phyloP scores from a whole-genome alignment of 2,797 vertebrate genomes.

The Crax fasciolata region DNA sequence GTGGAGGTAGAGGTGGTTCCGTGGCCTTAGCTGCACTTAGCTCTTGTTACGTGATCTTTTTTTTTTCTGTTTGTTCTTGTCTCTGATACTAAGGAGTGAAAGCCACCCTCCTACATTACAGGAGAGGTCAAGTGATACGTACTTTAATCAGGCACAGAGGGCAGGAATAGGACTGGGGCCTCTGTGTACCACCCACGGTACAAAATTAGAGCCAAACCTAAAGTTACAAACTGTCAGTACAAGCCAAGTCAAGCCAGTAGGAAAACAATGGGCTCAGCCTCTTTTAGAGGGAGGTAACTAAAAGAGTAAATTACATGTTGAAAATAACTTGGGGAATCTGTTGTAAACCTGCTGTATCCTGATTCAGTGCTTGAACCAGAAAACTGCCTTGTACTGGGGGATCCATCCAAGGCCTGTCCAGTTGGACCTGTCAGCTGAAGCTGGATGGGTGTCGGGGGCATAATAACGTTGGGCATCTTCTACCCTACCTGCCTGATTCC shows the following conservation, averaged over 20 bases:
- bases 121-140: accelerated
- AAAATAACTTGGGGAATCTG: not conserved
- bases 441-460: not conserved
- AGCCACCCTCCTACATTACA: not conserved
- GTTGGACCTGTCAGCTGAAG: not conserved
- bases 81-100: not conserved
- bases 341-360: not conserved
- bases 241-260: not conserved
- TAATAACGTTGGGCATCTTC: not conserved
- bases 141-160: not conserved
- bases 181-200: accelerated
- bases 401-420: not conserved
- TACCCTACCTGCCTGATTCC: not conserved
- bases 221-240: not conserved
- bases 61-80: not conserved
- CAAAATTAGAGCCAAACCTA: not conserved
- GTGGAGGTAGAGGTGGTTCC: not conserved
- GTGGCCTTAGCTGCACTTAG: not conserved
- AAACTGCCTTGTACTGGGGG: not conserved
- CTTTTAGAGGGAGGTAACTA: not conserved
- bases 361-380: not conserved
- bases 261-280: not conserved
- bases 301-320: not conserved
- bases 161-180: not conserved
- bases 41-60: not conserved